Conservation (phyloP, 2,113 vertebrate genomes). For the Spea bombifrons region DNA sequence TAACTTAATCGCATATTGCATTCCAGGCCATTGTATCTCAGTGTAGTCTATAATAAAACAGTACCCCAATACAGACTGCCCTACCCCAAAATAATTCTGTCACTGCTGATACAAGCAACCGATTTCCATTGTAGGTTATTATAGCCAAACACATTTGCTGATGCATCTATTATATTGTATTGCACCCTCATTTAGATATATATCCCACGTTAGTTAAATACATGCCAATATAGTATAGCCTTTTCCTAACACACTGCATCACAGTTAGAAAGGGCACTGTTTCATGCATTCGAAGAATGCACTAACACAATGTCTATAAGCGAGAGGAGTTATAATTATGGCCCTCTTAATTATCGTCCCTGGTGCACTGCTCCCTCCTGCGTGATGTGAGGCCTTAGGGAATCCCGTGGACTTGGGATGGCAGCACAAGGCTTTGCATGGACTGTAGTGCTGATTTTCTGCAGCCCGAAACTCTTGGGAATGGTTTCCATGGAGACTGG, state of each 20-base stretch:
- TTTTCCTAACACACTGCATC: background rate
- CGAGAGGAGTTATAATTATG: background rate
- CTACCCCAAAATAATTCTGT: too few relatives aligned
- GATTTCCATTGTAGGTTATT: too few relatives aligned
- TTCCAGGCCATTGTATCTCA: too few relatives aligned
- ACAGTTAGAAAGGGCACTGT: background rate
- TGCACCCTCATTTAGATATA: too few relatives aligned
- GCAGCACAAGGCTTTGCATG: conserved; percentile 53
- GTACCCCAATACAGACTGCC: too few relatives aligned
- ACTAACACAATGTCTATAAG: background rate
- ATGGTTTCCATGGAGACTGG: conserved; percentile 42
- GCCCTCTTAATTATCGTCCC: background rate
- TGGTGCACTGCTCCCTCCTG: background rate
- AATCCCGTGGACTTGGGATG: conserved; percentile 44
- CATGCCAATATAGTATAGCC: background rate
- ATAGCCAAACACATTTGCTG: too few relatives aligned
- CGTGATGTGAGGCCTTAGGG: conserved; percentile 4
- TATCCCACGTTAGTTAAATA: background rate
- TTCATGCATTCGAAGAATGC: conserved; percentile 3
- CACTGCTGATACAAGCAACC: too few relatives aligned
- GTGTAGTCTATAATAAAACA: too few relatives aligned
- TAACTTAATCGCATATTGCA: too few relatives aligned
- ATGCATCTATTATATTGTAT: too few relatives aligned
- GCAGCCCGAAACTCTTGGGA: conserved; percentile 50
- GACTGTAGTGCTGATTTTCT: conserved; percentile 60